Conservation (phyloP, 2,113 vertebrate genomes). For the Heterotilapia buettikoferi region DNA sequence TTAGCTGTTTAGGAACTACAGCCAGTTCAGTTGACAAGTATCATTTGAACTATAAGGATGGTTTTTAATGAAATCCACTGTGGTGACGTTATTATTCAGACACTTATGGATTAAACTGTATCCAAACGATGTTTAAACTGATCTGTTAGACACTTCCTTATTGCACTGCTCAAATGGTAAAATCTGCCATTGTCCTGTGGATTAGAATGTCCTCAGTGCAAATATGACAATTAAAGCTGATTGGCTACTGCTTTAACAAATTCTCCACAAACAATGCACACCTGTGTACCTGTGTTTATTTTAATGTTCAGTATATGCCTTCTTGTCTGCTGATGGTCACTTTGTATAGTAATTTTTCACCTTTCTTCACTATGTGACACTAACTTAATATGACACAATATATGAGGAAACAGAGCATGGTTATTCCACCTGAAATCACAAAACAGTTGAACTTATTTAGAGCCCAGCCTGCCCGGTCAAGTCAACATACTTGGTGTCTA, state of each 20-base stretch:
- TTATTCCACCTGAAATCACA: neutral
- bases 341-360: neutral
- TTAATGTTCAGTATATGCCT: neutral
- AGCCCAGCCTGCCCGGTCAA: neutral
- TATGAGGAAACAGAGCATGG: neutral
- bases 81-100: neutral
- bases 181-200: neutral
- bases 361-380: neutral
- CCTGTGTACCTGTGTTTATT: neutral
- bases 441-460: neutral
- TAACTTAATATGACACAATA: neutral
- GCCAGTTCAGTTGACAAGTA: neutral
- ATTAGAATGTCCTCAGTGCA: neutral
- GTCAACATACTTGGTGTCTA: neutral
- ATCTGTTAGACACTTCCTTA: neutral
- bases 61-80: neutral
- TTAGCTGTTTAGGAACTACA: neutral
- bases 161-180: neutral
- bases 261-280: neutral
- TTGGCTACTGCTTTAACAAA: fast-evolving
- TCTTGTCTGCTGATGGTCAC: neutral
- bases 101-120: neutral
- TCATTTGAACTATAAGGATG: neutral
- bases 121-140: fast-evolving
- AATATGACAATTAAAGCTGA: neutral